Evolutionary conservation across 2,888 invertebrate species (phyloP).

Genomic region (Cactoblastis cactorum): DNA sequence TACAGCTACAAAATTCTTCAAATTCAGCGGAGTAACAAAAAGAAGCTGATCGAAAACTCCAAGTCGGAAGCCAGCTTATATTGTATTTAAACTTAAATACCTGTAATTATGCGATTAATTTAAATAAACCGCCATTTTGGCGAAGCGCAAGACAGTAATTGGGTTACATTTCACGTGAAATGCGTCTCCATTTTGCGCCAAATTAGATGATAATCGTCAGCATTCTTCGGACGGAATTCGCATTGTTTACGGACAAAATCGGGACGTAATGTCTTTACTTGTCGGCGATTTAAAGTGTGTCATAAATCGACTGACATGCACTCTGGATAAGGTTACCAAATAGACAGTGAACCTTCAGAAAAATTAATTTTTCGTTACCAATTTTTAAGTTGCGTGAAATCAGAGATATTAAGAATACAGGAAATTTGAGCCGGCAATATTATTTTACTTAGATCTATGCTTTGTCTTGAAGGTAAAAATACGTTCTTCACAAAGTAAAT

Average conservation of each 20-base stretch:
- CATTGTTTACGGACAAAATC: constrained; percentile 9
- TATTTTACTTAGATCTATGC: too few species aligned
- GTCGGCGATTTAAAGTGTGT: constrained; percentile 11
- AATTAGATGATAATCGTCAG: constrained; percentile 14
- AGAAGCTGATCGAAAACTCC: background rate
- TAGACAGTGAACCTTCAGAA: too few species aligned
- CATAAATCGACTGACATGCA: constrained; percentile 6
- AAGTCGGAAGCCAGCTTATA: constrained; percentile 6
- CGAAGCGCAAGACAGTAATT: constrained; percentile 9
- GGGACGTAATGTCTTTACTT: constrained; percentile 12
- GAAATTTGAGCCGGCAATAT: too few species aligned
- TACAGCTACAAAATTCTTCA: background rate
- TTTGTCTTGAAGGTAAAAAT: too few species aligned
- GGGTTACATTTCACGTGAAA: constrained; percentile 13
- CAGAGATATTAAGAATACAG: too few species aligned
- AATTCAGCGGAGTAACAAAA: background rate
- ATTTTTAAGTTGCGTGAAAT: too few species aligned
- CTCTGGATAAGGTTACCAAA: too few species aligned
- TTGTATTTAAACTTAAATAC: constrained; percentile 14
- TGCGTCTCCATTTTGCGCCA: constrained; percentile 10
- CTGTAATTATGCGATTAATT: constrained; percentile 14
- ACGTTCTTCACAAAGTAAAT: too few species aligned
- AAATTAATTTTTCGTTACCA: too few species aligned
- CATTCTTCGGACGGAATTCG: constrained; percentile 1
- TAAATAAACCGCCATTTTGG: constrained; percentile 12